A percentile compares a stretch with the other conserved stretches of the same genome.
phyloP scores from a whole-genome alignment of 1,140 invertebrate species.

The Teleopsis dalmanni region DNA sequence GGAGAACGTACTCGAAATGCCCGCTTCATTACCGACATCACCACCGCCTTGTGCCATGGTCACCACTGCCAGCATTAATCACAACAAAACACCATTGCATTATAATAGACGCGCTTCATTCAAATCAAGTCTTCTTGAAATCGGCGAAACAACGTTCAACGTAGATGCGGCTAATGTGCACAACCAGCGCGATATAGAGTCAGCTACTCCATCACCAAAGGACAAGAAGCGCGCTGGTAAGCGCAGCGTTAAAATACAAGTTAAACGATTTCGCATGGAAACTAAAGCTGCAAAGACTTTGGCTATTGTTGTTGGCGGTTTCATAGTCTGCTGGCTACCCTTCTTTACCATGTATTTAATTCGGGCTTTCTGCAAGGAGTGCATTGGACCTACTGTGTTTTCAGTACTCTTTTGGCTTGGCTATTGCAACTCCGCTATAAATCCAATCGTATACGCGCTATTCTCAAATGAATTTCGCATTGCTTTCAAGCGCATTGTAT shows the following conservation, averaged over 20 bases:
- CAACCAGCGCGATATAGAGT: constrained; percentile 17
- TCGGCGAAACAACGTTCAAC: constrained; percentile 37
- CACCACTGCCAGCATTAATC: constrained; percentile 13
- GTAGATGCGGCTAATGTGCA: constrained; percentile 14
- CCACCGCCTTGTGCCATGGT: constrained; percentile 49
- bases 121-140: constrained; percentile 37
- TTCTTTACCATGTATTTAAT: constrained; percentile 83
- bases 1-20: constrained; percentile 55
- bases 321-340: constrained; percentile 83
- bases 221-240: constrained; percentile 44
- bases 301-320: constrained; percentile 85
- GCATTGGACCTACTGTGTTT: constrained; percentile 68
- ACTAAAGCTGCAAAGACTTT: constrained; percentile 85
- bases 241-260: constrained; percentile 47
- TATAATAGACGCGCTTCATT: constrained; percentile 27
- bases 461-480: constrained; percentile 76
- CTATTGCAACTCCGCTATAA: constrained; percentile 86
- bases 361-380: constrained; percentile 59
- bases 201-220: constrained; percentile 15
- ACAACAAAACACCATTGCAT: constrained; percentile 5
- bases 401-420: constrained; percentile 82
- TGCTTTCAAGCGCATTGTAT: constrained; percentile 73
- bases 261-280: constrained; percentile 63
- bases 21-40: constrained; percentile 43
- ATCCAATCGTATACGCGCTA: constrained; percentile 81